Evolutionary conservation across 2,888 invertebrate genomes (phyloP).

Genomic region (Polyommatus icarus): DNA sequence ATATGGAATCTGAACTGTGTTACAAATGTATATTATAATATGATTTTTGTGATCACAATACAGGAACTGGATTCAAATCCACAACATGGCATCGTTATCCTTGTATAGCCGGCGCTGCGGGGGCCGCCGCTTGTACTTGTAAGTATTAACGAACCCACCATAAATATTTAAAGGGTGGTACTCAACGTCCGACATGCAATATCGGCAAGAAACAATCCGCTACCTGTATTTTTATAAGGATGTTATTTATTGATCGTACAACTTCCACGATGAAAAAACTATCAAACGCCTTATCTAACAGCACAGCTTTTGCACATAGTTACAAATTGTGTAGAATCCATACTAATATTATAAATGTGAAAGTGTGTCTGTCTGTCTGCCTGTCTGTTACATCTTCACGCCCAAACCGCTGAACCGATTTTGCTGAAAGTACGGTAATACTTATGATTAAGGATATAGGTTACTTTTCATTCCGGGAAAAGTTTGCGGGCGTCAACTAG

Average conservation of each 20-base stretch:
- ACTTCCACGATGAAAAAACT: neutral
- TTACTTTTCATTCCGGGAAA: too few relatives aligned
- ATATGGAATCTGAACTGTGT: too few relatives aligned
- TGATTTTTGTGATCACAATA: conserved; percentile 35
- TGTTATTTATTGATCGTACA: conserved; percentile 15
- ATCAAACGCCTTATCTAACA: neutral
- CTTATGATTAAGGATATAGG: too few relatives aligned
- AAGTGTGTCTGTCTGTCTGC: too few relatives aligned
- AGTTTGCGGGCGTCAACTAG: too few relatives aligned
- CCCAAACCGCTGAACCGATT: too few relatives aligned
- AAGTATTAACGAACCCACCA: conserved; percentile 53
- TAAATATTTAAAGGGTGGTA: conserved; percentile 57
- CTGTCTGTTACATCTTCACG: too few relatives aligned
- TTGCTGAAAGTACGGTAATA: too few relatives aligned
- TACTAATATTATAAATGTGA: too few relatives aligned
- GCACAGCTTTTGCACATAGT: neutral
- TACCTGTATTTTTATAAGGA: conserved; percentile 32
- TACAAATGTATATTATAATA: neutral
- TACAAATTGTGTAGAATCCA: too few relatives aligned
- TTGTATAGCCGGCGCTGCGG: conserved; percentile 54
- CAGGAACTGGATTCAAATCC: conserved; percentile 56
- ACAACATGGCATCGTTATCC: conserved; percentile 55
- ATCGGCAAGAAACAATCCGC: conserved; percentile 31
- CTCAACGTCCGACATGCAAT: conserved; percentile 35
- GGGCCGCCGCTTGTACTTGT: conserved; percentile 48